Evolutionary conservation across 2,797 vertebrate genomes (phyloP), one percentile per base, ranked within the genome.

Genomic region (Podarcis siculus): DNA sequence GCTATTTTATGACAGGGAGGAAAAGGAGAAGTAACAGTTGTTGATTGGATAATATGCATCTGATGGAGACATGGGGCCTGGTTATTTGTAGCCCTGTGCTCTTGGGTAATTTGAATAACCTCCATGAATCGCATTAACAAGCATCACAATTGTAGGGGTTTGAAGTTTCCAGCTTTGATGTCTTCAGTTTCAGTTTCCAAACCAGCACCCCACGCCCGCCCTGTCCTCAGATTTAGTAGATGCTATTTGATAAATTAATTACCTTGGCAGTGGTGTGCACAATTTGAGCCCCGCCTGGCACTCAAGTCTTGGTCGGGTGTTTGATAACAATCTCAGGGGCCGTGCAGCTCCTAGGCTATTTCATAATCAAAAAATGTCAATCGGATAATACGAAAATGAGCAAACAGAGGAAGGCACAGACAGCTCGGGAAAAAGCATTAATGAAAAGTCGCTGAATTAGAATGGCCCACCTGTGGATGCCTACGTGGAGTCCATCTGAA

Each of bases 381-480:
- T 1, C 79, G 55, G 81, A 89, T 79, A 23, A 69, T 83, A 82
- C 37, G 27, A 87, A 86, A 86, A 92, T 32, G 77, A 87, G 69
- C 89, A 93, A 92, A 91, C 79, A 91, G n/a, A 87, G 86, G 89
- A 92, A 94, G 90, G 94, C 1, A 88, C 61, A 49, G 55, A 78
- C 30, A 90, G 73, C 32, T 77, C 80, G 32, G 82, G 92, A 94
- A 64, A 64, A 96, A 93, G 92, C 77, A 89, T 93, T 94, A 94
- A 95, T 89, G 88, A 90, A 93, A 95, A 91, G 88, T 87, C 92
- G 89, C 72, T 94, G 90, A 95, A 92, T 94, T 95, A 92, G 90
- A 89, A 86, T 3, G 27, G 85, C 79, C 86, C 87, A 91, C 45
- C 86, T 91, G 87, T 78, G 87, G 86, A 89, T 71, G 88, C 85